Base-by-base conservation (phyloP, 2,113 vertebrate genomes). In the Amphiprion percula region DNA sequence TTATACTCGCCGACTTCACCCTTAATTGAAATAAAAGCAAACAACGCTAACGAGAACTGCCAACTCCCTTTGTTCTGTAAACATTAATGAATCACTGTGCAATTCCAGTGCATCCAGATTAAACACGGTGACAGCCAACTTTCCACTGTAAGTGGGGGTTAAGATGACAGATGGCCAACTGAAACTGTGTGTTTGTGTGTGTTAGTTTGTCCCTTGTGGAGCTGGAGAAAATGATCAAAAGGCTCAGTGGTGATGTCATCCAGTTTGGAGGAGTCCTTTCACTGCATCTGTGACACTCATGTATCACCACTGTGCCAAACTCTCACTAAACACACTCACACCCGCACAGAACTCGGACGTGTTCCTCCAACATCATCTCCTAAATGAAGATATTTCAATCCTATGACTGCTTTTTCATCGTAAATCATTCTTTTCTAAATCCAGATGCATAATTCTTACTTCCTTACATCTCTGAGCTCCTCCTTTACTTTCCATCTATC, bases 171-270 rank as follows among this genome's bases (percentile, higher is more conserved):
- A 76, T 50, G 68, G 17, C 24, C 67, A 17, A 16, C 5, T 46
- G 23, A 56, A 59, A 56, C 23, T 55, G 56, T 69, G 41, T 49
- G 47, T 70, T 17, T 56, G n/a, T 77, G 16, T 44, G 58, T 72
- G 9, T 68, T 14, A 3, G 49, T 69, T 61, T 2, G 2, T 52
- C 63, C 60, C n/a, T 61, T 75, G 80, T 83, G 23, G 95, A 96
- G 69, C 88, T 96, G 71, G 94, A 97, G 89, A 95, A 93, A 67
- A 95, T 95, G 12, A 95, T 96, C 74, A 96, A 94, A 30, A 84
- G 95, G 96, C 6, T 91, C 95, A 54, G 95, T 94, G 41, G 94
- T 96, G 89, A 96, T 96, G 96, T 96, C 95, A 3, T 93, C 94
- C 10, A 93, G 91, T 61, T 92, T 97, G 85, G 94, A 96, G 80